Base-by-base conservation (phyloP, 2,113 vertebrate species). In the Sinocyclocheilus anophthalmus region DNA sequence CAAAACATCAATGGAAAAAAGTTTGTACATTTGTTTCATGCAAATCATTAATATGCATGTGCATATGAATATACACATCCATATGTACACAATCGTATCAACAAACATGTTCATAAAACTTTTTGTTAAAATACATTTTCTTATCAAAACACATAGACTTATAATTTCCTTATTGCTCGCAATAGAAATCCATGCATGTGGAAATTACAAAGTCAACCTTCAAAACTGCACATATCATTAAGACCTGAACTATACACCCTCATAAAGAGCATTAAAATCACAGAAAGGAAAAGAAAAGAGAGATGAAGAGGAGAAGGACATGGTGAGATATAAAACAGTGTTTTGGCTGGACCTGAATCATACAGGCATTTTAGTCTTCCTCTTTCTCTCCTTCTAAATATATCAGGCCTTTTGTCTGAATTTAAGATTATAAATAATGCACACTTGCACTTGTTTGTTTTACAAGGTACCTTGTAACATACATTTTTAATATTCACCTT, bases 141-240 rank as follows among this genome's bases (percentile, higher is more conserved):
- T 90, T 92, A 91, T 92, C 89, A 93, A 90, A 91, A 90, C 88
- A 90, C 88, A 90, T 83, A 75, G 73, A 82, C 59, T 84, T 63
- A 87, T 87, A 86, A 57, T 88, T 84, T 90, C 90, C 91, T 95
- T 94, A 95, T 92, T 95, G 94, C 93, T 94, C 90, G 92, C 91
- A 85, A 91, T 92, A 91, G 92, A 90, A 94, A 91, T 92, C 91
- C 90, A 94, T 95, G 95, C 94, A 93, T 89, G 91, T 90, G 91
- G 92, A 81, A 92, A 93, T 88, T 86, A 89, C 92, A 93, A 92
- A 89, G 83, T 85, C 79, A 89, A 84, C 26, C 87, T 93, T 91
- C 90, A 94, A 92, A 94, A 93, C 91, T 95, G 89, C 94, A 95
- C 93, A 95, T 79, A 83, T 90, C 63, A 87, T 81, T 88, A 77